Percentiles rank a stretch among this genome's conserved stretches.
phyloP scores from a whole-genome alignment of 2,888 invertebrate genomes.

The Peribatodes rhomboidaria region DNA sequence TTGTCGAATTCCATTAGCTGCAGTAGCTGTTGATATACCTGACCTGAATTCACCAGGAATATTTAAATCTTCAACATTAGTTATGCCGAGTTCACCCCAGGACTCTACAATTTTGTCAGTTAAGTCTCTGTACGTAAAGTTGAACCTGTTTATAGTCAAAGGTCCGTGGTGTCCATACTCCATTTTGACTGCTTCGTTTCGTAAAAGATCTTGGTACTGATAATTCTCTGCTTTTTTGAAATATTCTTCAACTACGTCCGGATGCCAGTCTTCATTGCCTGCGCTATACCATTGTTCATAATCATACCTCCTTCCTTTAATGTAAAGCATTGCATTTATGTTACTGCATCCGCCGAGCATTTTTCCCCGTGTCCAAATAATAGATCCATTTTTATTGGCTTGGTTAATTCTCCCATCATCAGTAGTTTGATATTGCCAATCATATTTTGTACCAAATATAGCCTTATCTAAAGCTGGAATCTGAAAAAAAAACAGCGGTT shows the following conservation, averaged over 20 bases:
- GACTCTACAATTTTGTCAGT: slow-evolving; percentile 64
- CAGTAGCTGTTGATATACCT: slow-evolving; percentile 75
- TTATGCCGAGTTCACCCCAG: slow-evolving; percentile 77
- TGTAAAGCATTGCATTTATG: slow-evolving; percentile 86
- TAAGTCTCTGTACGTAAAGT: slow-evolving; percentile 68
- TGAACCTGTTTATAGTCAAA: slow-evolving; percentile 74
- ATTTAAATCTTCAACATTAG: slow-evolving; percentile 71
- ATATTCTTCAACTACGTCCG: slow-evolving; percentile 78
- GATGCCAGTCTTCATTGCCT: slow-evolving; percentile 86
- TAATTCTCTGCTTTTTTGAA: slow-evolving; percentile 82
- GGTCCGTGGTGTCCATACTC: slow-evolving; percentile 77
- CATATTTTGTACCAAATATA: slow-evolving; percentile 79
- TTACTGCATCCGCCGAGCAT: slow-evolving; percentile 86
- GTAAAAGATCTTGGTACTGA: slow-evolving; percentile 55
- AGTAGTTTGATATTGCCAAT: slow-evolving; percentile 94
- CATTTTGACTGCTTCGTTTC: slow-evolving; percentile 49
- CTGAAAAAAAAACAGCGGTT: slow-evolving; percentile 46
- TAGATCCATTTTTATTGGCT: slow-evolving; percentile 79
- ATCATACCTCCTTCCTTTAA: slow-evolving; percentile 81
- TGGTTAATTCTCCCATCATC: slow-evolving; percentile 90
- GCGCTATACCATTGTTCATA: slow-evolving; percentile 82
- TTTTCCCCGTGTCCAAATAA: slow-evolving; percentile 87
- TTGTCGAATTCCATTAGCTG: slow-evolving; percentile 69
- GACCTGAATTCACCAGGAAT: slow-evolving; percentile 77
- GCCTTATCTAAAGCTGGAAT: slow-evolving; percentile 52